Evolutionary conservation across 2,888 invertebrate species (phyloP).

Genomic region (Archips crataeganus): DNA sequence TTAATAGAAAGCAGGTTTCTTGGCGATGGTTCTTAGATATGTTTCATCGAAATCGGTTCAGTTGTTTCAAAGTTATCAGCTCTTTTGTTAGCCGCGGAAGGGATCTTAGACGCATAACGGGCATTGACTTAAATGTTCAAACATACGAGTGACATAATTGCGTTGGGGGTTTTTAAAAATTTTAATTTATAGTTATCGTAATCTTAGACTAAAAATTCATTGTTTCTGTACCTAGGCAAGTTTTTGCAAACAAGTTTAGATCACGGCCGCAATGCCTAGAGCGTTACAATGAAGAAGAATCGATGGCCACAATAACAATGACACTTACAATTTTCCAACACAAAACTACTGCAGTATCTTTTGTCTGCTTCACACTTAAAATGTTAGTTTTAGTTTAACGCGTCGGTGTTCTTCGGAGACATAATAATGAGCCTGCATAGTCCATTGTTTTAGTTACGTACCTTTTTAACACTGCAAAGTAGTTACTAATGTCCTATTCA

Average conservation of each 20-base stretch:
- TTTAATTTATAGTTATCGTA: too few relatives aligned
- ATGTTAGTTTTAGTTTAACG: not conserved
- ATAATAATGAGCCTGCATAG: not conserved
- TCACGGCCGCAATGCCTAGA: not conserved
- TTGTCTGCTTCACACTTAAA: not conserved
- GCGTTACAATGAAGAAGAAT: not conserved
- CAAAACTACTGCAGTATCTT: not conserved
- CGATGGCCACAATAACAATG: not conserved
- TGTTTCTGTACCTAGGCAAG: too few relatives aligned
- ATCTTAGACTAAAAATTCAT: too few relatives aligned
- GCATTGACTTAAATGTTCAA: too few relatives aligned
- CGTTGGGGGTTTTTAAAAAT: too few relatives aligned
- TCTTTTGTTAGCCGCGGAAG: too few relatives aligned
- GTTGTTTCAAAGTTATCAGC: too few relatives aligned
- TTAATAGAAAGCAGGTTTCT: too few relatives aligned
- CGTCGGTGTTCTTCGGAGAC: not conserved
- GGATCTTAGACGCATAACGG: too few relatives aligned
- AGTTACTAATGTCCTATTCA: constrained; percentile 31
- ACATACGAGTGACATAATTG: too few relatives aligned
- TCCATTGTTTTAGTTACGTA: constrained; percentile 19
- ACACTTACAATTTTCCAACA: not conserved
- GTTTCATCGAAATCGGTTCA: too few relatives aligned
- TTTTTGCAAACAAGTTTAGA: not conserved
- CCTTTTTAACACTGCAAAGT: constrained; percentile 19
- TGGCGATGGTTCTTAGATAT: too few relatives aligned